These are phyloP conservation scores for Temnothorax nylanderi DNA, from an alignment of 1,140 invertebrate genomes.

Conservation along the genomic window DNA sequence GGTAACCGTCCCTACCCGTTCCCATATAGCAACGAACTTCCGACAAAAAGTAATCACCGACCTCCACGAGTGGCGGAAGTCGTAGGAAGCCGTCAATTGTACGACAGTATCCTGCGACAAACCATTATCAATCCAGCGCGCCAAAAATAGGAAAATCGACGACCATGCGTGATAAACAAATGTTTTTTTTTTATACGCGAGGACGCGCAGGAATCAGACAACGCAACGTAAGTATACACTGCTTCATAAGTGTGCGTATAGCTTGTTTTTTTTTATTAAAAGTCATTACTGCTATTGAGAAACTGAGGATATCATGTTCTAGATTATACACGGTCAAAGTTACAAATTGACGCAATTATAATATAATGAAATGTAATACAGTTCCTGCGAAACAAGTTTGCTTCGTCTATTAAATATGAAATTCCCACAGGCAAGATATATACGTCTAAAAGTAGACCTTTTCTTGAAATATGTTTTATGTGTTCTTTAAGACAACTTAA, in stretches of 20 bases:
- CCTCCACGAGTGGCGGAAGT: slow-evolving; percentile 80
- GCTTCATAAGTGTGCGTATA: background rate
- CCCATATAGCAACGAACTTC: slow-evolving; percentile 79
- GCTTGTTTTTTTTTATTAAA: background rate
- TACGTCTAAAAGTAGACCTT: background rate
- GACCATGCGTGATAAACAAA: slow-evolving; percentile 1
- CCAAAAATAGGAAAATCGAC: slow-evolving; percentile 39
- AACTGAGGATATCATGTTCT: background rate
- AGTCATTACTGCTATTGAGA: slow-evolving; percentile 4
- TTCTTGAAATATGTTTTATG: background rate
- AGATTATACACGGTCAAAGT: background rate
- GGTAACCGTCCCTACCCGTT: slow-evolving; percentile 52
- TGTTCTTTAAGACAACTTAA: background rate
- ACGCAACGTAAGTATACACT: slow-evolving; percentile 26
- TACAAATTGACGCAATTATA: background rate
- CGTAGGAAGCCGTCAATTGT: slow-evolving; percentile 83
- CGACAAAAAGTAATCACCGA: slow-evolving; percentile 81
- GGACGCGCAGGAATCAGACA: background rate
- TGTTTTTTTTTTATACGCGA: background rate
- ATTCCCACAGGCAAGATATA: background rate
- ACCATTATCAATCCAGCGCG: slow-evolving; percentile 57
- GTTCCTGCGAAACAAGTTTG: background rate
- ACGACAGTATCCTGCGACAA: slow-evolving; percentile 74
- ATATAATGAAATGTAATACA: background rate
- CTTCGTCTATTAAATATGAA: slow-evolving; percentile 12